Percentiles rank a stretch among this genome's conserved stretches.
Evolutionary conservation across 2,797 vertebrate species (phyloP).

Genomic region (Sphenopsis melanotis): DNA sequence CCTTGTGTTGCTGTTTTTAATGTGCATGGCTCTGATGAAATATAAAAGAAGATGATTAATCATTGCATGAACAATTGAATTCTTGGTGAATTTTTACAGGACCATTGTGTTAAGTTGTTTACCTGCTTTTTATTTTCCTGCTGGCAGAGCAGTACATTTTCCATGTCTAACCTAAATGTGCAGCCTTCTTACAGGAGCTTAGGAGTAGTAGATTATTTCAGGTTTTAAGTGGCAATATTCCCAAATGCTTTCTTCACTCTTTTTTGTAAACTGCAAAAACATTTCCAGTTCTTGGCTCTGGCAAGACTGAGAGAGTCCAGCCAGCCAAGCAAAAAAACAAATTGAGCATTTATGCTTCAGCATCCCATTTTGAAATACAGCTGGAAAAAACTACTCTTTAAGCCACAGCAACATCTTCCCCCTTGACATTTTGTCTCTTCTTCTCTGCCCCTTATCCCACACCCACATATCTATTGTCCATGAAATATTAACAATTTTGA

Average conservation of each 20-base stretch:
- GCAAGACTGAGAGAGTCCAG: neutral
- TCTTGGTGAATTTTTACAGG: neutral
- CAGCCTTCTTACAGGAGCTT: neutral
- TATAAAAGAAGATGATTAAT: constrained; percentile 21
- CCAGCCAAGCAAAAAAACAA: neutral
- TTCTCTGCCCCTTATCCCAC: neutral
- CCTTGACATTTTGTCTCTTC: neutral
- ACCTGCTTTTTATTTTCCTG: constrained; percentile 30
- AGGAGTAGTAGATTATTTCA: neutral
- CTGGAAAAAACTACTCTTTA: neutral
- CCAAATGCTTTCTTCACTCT: constrained; percentile 5
- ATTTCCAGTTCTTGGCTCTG: constrained; percentile 13
- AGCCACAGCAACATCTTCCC: neutral
- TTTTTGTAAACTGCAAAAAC: constrained; percentile 11
- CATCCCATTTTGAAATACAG: neutral
- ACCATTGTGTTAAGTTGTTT: neutral
- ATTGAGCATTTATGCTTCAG: neutral
- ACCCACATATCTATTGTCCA: neutral
- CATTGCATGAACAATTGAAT: neutral
- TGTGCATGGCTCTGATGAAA: neutral
- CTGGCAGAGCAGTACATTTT: neutral
- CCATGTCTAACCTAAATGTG: neutral
- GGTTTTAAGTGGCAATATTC: constrained; percentile 15
- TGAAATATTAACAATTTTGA: neutral
- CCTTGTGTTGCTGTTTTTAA: neutral